Conservation (phyloP, 2,888 invertebrate species). For the Protula sp. region DNA sequence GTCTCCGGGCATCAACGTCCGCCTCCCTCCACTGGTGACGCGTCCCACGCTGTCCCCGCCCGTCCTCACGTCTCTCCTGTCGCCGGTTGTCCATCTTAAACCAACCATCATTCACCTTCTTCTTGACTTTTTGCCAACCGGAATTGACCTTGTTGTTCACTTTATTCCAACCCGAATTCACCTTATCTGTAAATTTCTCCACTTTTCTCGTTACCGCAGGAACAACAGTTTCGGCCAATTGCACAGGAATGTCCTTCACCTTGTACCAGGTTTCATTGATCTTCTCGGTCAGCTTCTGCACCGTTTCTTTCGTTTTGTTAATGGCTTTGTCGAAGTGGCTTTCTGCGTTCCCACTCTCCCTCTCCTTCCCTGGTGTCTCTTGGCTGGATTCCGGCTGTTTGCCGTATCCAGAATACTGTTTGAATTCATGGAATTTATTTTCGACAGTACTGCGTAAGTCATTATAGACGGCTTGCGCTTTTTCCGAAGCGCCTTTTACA, state of each 20-base stretch:
- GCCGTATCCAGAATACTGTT: too few species aligned
- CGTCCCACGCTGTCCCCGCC: not conserved
- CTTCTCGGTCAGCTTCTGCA: slow-evolving; percentile 10
- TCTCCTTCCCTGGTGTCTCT: not conserved
- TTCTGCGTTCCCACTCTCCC: not conserved
- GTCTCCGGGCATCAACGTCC: not conserved
- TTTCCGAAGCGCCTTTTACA: not conserved
- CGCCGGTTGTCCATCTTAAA: not conserved
- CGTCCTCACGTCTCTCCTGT: not conserved
- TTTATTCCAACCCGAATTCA: slow-evolving; percentile 5
- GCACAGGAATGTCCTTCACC: slow-evolving; percentile 4
- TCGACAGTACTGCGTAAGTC: not conserved
- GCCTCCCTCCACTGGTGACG: not conserved
- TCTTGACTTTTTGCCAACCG: not conserved
- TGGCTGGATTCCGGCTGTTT: too few species aligned
- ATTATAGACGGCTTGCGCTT: not conserved
- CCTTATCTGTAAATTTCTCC: slow-evolving; percentile 1
- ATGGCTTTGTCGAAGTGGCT: too few species aligned
- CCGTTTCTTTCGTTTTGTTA: slow-evolving; percentile 11
- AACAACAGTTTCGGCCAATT: slow-evolving; percentile 3
- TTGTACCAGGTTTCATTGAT: slow-evolving; percentile 11
- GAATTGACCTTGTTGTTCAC: slow-evolving; percentile 6
- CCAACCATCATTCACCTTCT: not conserved
- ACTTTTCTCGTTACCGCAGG: slow-evolving; percentile 3
- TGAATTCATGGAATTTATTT: not conserved